These are phyloP conservation scores for Anoplopoma fimbria DNA, from an alignment of 2,113 vertebrate species.

Conservation along the genomic window DNA sequence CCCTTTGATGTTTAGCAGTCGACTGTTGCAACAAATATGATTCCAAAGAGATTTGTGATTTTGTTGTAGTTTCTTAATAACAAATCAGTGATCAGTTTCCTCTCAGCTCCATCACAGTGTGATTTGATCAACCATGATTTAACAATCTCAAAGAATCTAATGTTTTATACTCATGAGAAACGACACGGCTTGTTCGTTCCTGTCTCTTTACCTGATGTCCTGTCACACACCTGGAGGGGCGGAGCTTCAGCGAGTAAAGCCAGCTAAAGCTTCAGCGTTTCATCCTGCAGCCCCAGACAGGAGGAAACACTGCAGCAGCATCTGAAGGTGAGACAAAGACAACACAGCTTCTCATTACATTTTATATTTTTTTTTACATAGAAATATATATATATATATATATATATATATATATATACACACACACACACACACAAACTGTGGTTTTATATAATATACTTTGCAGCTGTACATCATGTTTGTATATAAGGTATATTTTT, in stretches of 20 bases:
- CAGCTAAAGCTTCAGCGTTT: constrained; percentile 47
- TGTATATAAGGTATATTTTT: background rate
- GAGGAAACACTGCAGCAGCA: constrained; percentile 36
- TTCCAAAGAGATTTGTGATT: no score
- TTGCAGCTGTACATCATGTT: background rate
- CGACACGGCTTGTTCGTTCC: background rate
- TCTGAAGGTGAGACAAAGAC: constrained; percentile 58
- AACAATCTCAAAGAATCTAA: background rate
- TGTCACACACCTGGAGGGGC: constrained; percentile 59
- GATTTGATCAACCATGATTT: background rate
- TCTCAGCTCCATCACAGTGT: background rate
- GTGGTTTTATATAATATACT: background rate
- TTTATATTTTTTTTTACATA: background rate
- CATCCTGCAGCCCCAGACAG: constrained; percentile 33
- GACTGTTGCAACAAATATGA: background rate
- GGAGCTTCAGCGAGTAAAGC: constrained; percentile 43
- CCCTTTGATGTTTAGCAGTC: constrained; percentile 53
- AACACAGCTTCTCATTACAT: background rate
- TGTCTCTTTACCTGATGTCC: constrained; percentile 10
- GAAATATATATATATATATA: background rate
- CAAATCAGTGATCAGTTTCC: background rate
- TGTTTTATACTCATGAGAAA: background rate
- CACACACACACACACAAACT: background rate
- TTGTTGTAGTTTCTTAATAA: background rate
- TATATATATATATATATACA: background rate